Evolutionary conservation across 2,113 vertebrate species (phyloP).

Genomic region (Hemichromis elongatus): DNA sequence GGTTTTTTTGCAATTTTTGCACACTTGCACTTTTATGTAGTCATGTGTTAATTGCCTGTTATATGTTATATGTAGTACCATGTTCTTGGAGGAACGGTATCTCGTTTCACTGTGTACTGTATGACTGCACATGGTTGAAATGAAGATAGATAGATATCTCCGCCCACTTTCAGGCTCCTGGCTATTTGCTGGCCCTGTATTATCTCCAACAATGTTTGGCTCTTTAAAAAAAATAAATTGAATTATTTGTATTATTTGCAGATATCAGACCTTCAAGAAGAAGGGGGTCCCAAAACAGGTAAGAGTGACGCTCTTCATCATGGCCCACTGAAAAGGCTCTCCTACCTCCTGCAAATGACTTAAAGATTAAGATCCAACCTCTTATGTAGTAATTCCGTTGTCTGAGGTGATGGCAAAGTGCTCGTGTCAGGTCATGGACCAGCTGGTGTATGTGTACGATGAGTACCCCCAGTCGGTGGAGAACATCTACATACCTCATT

Average conservation of each 20-base stretch:
- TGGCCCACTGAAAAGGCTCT: background rate
- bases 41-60: background rate
- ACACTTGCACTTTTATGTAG: background rate
- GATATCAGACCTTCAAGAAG: constrained; percentile 1
- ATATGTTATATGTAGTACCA: background rate
- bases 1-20: no score
- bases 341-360: background rate
- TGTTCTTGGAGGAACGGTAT: background rate
- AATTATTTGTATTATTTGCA: background rate
- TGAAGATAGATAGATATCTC: background rate
- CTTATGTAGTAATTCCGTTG: constrained; percentile 75
- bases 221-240: fast-evolving
- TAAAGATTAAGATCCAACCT: background rate
- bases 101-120: background rate
- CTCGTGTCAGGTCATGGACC: constrained; percentile 83
- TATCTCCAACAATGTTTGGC: background rate
- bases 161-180: background rate
- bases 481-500: constrained; percentile 81
- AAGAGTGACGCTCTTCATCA: background rate
- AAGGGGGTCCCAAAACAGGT: background rate
- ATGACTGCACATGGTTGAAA: background rate
- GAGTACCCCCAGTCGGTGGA: constrained; percentile 83
- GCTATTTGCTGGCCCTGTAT: background rate
- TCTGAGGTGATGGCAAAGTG: constrained; percentile 83
- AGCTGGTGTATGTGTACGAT: constrained; percentile 78